These are phyloP conservation scores for Promerops cafer DNA, from an alignment of 2,113 vertebrate genomes.

Conservation along the genomic window DNA sequence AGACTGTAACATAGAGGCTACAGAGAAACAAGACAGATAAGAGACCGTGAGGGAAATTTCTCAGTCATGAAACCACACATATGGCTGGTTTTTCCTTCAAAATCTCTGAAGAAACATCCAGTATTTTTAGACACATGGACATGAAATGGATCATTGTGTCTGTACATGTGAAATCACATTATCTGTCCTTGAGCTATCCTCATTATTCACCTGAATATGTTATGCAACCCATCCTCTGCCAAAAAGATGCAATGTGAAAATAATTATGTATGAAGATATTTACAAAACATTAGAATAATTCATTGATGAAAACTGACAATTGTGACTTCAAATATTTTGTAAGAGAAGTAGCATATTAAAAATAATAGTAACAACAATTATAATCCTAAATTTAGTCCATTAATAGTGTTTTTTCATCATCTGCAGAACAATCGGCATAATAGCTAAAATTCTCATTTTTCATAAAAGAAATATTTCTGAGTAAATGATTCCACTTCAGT, in stretches of 20 bases:
- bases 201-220: background rate
- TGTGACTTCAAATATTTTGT: background rate
- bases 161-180: background rate
- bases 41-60: background rate
- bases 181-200: background rate
- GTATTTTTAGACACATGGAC: background rate
- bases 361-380: background rate
- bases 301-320: background rate
- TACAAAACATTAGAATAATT: background rate
- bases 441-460: background rate
- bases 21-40: background rate
- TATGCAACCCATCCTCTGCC: background rate
- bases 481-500: background rate
- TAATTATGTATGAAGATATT: background rate
- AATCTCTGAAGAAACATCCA: background rate
- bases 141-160: background rate
- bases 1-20: background rate
- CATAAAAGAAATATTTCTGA: background rate
- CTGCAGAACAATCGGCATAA: rapidly evolving
- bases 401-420: background rate
- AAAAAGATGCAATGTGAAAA: background rate
- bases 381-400: background rate
- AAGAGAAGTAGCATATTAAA: background rate
- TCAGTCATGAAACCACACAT: background rate
- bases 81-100: background rate